Base-by-base conservation (phyloP, 2,797 vertebrate species). In the Parauchenoglanis ngamensis region DNA sequence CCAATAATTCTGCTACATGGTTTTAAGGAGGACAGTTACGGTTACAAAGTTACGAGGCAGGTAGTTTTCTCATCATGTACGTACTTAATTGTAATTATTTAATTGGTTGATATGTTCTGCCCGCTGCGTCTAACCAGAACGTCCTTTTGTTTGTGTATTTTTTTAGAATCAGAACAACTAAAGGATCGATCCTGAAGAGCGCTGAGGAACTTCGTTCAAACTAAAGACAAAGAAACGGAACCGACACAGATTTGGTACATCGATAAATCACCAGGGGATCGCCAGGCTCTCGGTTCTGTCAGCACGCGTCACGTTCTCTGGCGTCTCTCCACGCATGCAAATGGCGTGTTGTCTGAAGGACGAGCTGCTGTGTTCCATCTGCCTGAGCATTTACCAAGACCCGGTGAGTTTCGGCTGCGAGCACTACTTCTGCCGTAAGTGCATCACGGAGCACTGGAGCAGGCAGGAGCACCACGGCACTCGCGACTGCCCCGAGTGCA, bases 311-410 rank as follows among this genome's bases (percentile, higher is more conserved):
- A n/a, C 23, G 4, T 61, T 65, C 56, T 6, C 59, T 31, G n/a
- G 13, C 65, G 46, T 83, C n/a, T 76, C 61, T 82, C 54, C 59
- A 15, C 57, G 80, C 92, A 91, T 94, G 92, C 95, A 96, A 92
- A 97, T 98, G 97, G 96, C 97, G 93, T 98, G 98, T 94, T 97
- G 97, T 96, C 96, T 99, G 94, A 98, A 98, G 96, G 98, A 99
- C 87, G 98, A 99, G 96, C 96, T 99, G 92, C 95, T 99, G 81
- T 99, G 98, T 96, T 98, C 98, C 92, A 99, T 99, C 94, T 99
- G 98, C 92, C 96, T 99, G 95, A 98, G 98, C 94, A 98, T 99
- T 93, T 99, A 99, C 95, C 98, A 99, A 94, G 98, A 99, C 91
- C 98, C 98, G 0, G 98, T 99, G 90, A 98, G 98, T 93, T 97